Evolutionary conservation across 2,797 vertebrate species (phyloP).

Genomic region (Malacoraja senta): DNA sequence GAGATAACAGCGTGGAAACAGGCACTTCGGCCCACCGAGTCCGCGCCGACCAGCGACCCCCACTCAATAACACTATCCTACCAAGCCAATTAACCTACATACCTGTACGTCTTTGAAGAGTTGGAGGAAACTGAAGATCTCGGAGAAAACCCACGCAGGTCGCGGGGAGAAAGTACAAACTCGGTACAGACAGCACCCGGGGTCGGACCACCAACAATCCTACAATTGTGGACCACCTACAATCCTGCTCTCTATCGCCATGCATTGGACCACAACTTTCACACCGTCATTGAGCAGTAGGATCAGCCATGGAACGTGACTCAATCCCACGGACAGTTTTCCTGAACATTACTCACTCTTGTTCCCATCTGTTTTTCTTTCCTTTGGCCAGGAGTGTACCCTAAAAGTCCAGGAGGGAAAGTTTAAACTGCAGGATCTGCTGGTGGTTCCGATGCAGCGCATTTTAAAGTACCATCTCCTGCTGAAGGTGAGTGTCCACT

Average conservation of each 20-base stretch:
- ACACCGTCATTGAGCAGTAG: neutral
- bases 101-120: too few species aligned
- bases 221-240: neutral
- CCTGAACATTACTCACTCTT: neutral
- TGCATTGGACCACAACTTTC: neutral
- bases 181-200: too few species aligned
- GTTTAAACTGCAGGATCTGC: slow-evolving; percentile 90
- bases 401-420: slow-evolving; percentile 93
- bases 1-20: too few species aligned
- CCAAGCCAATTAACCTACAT: too few species aligned
- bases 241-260: neutral
- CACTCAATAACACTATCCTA: too few species aligned
- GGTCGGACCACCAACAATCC: neutral
- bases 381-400: slow-evolving; percentile 67
- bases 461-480: slow-evolving; percentile 94
- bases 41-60: too few species aligned
- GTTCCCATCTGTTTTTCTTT: neutral
- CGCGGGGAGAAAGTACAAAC: too few species aligned
- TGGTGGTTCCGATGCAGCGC: slow-evolving; percentile 96
- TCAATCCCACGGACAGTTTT: neutral
- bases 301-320: neutral
- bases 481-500: slow-evolving; percentile 69
- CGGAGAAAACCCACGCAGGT: too few species aligned
- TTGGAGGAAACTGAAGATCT: too few species aligned
- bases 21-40: too few species aligned